These are phyloP conservation scores for Vespertilio murinus DNA, from an alignment of 2,797 vertebrate genomes.

Conservation along the genomic window DNA sequence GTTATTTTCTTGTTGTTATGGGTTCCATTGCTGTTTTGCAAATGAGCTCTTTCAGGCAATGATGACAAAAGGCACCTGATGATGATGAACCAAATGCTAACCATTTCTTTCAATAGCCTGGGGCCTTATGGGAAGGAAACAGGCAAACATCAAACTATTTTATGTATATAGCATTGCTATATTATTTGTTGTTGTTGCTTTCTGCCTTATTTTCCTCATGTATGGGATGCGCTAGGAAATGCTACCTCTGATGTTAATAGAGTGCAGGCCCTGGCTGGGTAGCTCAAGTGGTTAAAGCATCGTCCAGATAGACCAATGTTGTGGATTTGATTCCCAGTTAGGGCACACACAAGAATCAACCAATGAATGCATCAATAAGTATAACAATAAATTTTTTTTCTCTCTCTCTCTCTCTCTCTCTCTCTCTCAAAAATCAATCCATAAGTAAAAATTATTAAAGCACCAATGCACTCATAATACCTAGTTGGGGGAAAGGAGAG, in stretches of 20 bases:
- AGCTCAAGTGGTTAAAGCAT: neutral
- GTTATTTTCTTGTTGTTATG: neutral
- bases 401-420: no score
- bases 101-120: neutral
- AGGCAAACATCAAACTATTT: neutral
- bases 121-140: neutral
- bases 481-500: neutral
- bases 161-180: neutral
- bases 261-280: neutral
- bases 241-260: neutral
- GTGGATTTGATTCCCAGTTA: neutral
- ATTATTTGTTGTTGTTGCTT: neutral
- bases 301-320: neutral
- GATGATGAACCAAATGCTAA: neutral
- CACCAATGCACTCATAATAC: neutral
- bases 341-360: neutral
- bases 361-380: neutral
- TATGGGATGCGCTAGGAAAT: neutral
- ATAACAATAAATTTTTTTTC: neutral
- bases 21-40: neutral
- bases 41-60: neutral
- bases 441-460: neutral
- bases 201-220: neutral
- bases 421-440: neutral
- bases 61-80: neutral